These are phyloP conservation scores for Ascidia mentula DNA, from an alignment of 23 tunicate genomes.

Conservation along the genomic window DNA sequence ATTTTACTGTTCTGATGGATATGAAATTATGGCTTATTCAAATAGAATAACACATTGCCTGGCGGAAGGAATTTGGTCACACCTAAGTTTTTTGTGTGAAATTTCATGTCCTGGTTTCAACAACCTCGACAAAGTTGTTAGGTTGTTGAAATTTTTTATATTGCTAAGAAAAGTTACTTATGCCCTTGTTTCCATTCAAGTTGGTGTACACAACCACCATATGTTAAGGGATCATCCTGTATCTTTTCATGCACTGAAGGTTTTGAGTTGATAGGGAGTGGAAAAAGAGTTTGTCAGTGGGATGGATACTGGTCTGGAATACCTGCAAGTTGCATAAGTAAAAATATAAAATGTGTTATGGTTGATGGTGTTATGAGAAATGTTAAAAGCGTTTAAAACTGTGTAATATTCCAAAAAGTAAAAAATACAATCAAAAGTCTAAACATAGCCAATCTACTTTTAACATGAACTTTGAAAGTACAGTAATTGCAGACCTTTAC, in stretches of 20 bases:
- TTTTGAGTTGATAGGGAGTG: slow-evolving; percentile 33
- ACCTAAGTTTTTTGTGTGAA: slow-evolving; percentile 18
- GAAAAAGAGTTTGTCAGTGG: slow-evolving; percentile 50
- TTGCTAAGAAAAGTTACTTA: no score
- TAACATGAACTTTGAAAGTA: no score
- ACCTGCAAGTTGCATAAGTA: slow-evolving; percentile 38
- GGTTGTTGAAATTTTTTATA: not conserved
- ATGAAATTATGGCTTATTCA: not conserved
- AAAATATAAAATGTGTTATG: no score
- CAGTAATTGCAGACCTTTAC: no score
- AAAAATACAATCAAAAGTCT: no score
- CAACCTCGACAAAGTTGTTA: not conserved
- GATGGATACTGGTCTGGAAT: slow-evolving; percentile 59
- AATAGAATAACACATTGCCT: slow-evolving; percentile 3
- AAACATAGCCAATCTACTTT: no score
- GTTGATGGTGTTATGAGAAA: no score
- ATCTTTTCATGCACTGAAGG: slow-evolving; percentile 28
- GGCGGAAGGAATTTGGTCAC: slow-evolving; percentile 38
- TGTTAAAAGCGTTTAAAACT: no score
- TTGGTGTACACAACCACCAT: not conserved
- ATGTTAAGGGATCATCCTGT: slow-evolving; percentile 37
- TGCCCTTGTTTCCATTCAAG: slow-evolving; percentile 13
- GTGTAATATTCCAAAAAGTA: no score
- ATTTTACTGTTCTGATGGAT: slow-evolving; percentile 33
- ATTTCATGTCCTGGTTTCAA: slow-evolving; percentile 12